phyloP scores from a whole-genome alignment of 1,140 invertebrate genomes.

The Frieseomelitta varia region DNA sequence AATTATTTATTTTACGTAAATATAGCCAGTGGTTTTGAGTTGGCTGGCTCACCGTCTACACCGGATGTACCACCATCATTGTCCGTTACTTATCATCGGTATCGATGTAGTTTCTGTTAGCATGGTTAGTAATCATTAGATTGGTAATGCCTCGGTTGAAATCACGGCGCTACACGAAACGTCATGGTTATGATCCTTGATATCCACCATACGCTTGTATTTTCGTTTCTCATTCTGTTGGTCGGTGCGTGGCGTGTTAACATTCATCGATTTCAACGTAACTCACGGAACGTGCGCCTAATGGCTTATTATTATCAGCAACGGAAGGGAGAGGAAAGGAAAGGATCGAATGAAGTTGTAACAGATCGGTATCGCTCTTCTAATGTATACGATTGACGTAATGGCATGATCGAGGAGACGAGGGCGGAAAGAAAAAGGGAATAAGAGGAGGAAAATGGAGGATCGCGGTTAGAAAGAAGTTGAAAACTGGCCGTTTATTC shows the following conservation, averaged over 20 bases:
- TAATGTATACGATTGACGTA: neutral
- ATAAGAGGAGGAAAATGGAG: neutral
- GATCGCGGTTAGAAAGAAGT: neutral
- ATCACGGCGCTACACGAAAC: constrained; percentile 14
- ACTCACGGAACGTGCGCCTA: constrained; percentile 25
- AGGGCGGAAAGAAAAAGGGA: neutral
- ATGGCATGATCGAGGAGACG: neutral
- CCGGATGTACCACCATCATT: neutral
- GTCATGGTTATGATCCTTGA: constrained; percentile 22
- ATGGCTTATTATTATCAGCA: constrained; percentile 8
- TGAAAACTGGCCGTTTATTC: neutral
- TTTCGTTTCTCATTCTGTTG: constrained; percentile 7
- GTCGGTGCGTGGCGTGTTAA: constrained; percentile 16
- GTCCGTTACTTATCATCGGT: neutral
- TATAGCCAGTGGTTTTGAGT: neutral
- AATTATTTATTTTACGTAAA: neutral
- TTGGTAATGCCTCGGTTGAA: neutral
- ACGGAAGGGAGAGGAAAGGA: neutral
- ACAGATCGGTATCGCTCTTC: neutral
- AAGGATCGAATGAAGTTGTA: constrained; percentile 26
- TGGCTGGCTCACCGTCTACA: neutral
- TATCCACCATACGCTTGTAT: constrained; percentile 4
- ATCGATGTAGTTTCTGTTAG: neutral
- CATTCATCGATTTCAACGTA: constrained; percentile 11
- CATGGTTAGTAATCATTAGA: constrained; percentile 25